Evolutionary conservation across 2,113 vertebrate species (phyloP), one percentile per base, ranked within the genome.

Genomic region (Indri indri): DNA sequence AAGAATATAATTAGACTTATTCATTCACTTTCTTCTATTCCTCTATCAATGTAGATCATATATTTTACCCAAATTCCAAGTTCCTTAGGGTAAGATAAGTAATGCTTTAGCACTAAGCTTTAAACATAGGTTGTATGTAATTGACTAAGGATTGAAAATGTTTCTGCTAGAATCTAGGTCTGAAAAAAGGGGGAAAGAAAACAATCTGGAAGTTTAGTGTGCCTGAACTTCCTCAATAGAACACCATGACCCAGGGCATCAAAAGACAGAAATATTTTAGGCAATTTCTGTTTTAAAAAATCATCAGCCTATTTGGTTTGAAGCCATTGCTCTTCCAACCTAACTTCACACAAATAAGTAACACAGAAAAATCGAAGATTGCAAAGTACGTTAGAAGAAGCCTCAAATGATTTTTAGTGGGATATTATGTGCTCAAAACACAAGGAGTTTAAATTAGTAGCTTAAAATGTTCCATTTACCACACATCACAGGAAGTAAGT

Each of bases 241-340:
- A 96, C 96, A 97, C 42, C 25, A n/a, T 97, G 98, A 98, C 97
- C 97, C 87, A 90, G 97, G 93, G 83, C 96, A 93, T 17, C 63
- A 59, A 96, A 91, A 97, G 65, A 90, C 70, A 97, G 84, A 96
- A 87, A 95, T 96, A 96, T 88, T 97, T 97, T 90, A 90, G 88
- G 88, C 66, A 93, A 97, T 94, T 98, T 90, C 65, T 96, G 37
- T 80, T 94, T 87, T 42, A 30, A 54, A 97, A 97, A 95, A 90
- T 59, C 86, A 91, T 25, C 45, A 95, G 91, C 47, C 40, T 77
- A 73, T 93, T 96, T 82, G 68, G 32, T 88, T 91, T 79, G 50
- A 94, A 96, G 52, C 45, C 40, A 52, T 73, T 77, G 17, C 70
- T 91, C 66, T 65, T 96, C 50, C 74, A 92, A 68, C 16, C 30